These are phyloP conservation scores for Galerucella calmariensis DNA, from an alignment of 2,888 invertebrate species.

Conservation along the genomic window DNA sequence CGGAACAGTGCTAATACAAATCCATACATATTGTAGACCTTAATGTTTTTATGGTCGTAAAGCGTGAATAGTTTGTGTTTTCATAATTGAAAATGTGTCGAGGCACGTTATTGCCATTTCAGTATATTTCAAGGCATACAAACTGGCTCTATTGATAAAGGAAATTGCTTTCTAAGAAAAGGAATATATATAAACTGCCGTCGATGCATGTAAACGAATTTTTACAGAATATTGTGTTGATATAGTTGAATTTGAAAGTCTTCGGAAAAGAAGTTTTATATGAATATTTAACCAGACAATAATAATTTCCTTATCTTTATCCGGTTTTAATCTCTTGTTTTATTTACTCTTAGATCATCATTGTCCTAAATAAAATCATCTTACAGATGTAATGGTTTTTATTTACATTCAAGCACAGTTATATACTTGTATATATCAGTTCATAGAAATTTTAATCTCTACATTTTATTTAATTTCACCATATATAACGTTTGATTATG, in stretches of 20 bases:
- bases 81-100: slow-evolving; percentile 43
- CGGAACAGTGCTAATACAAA: no score
- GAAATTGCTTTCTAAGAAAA: slow-evolving; percentile 42
- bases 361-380: slow-evolving; percentile 22
- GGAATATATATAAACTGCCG: slow-evolving; percentile 35
- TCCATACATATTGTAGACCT: neutral
- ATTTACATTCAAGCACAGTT: slow-evolving; percentile 12
- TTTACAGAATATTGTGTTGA: neutral
- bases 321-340: slow-evolving; percentile 8
- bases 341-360: slow-evolving; percentile 15
- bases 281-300: slow-evolving; percentile 6
- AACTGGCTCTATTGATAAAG: slow-evolving; percentile 42
- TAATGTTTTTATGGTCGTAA: slow-evolving; percentile 33
- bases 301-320: slow-evolving; percentile 7
- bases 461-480: slow-evolving; percentile 43
- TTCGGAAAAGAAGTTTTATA: neutral
- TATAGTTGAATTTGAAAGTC: neutral
- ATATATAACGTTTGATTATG: slow-evolving; percentile 40
- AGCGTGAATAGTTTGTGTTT: slow-evolving; percentile 38
- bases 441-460: slow-evolving; percentile 37
- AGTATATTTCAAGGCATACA: slow-evolving; percentile 40
- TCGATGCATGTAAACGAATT: slow-evolving; percentile 13
- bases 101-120: slow-evolving; percentile 40
- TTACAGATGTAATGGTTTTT: slow-evolving; percentile 12
- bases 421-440: slow-evolving; percentile 1